A percentile compares a stretch with the other conserved stretches of the same genome.
Conservation (phyloP, 2,797 vertebrate species). For the Enteromius radiatus region DNA sequence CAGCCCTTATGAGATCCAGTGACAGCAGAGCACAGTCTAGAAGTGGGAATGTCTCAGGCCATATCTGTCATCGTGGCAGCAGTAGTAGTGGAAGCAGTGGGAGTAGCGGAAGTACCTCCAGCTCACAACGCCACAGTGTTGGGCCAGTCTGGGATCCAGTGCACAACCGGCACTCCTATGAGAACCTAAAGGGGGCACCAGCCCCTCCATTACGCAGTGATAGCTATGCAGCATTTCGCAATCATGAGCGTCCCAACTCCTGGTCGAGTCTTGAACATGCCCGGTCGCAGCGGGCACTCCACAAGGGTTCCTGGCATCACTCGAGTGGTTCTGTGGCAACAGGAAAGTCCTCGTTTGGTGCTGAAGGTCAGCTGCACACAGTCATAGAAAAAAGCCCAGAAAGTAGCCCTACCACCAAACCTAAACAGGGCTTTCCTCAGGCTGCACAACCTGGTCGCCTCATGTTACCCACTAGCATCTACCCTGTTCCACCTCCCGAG, state of each 20-base stretch:
- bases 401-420: conserved; percentile 87
- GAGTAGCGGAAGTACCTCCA: conserved; percentile 60
- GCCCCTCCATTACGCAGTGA: conserved; percentile 89
- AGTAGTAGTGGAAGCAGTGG: conserved; percentile 65
- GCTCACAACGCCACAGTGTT: conserved; percentile 72
- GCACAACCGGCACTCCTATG: conserved; percentile 73
- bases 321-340: conserved; percentile 74
- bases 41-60: conserved; percentile 50
- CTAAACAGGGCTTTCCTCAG: conserved; percentile 80
- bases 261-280: conserved; percentile 85
- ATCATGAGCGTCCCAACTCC: conserved; percentile 87
- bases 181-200: conserved; percentile 80
- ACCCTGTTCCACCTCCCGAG: conserved; percentile 85
- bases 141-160: conserved; percentile 75
- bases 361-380: conserved; percentile 90
- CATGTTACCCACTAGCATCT: conserved; percentile 83
- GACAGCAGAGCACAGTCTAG: conserved; percentile 64
- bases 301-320: conserved; percentile 81
- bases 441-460: conserved; percentile 79
- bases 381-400: conserved; percentile 94
- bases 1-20: conserved; percentile 62
- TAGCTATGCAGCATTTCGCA: conserved; percentile 87
- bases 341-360: conserved; percentile 73
- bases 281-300: conserved; percentile 77
- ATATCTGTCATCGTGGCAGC: conserved; percentile 67